Conservation (phyloP, 92 coral and sea anemone genomes). For the Parazoanthus darwini region DNA sequence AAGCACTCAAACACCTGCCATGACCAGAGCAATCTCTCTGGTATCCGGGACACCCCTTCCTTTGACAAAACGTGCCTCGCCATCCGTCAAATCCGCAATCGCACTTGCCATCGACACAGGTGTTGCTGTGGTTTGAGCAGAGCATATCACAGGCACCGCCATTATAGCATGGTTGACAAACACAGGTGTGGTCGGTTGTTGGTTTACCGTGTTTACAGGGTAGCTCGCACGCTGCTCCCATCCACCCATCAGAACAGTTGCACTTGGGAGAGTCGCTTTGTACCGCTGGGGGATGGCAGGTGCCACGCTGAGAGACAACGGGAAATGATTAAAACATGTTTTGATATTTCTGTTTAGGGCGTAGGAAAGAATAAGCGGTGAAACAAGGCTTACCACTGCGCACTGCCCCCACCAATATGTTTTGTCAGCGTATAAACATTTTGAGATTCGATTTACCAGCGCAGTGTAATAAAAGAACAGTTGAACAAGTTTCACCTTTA, state of each 20-base stretch:
- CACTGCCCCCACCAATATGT: no score
- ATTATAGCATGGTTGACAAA: constrained; percentile 72
- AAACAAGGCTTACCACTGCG: no score
- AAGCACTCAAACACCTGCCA: constrained; percentile 59
- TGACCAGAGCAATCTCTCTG: constrained; percentile 67
- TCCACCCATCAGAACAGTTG: constrained; percentile 70
- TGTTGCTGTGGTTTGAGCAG: constrained; percentile 65
- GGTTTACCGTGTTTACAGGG: constrained; percentile 64
- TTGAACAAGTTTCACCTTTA: no score
- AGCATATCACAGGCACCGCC: constrained; percentile 64
- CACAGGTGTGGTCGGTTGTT: constrained; percentile 46
- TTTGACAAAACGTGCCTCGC: constrained; percentile 64
- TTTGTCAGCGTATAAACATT: no score
- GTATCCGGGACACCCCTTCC: constrained; percentile 66
- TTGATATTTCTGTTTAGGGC: neutral
- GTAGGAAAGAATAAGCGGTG: no score
- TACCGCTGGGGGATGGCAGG: constrained; percentile 48
- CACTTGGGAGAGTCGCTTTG: constrained; percentile 54
- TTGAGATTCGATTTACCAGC: no score
- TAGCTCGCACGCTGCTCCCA: constrained; percentile 69
- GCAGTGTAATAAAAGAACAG: no score
- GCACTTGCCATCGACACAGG: constrained; percentile 57
- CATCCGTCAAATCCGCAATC: constrained; percentile 76
- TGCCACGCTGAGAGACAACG: constrained; percentile 49
- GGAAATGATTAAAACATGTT: neutral